Evolutionary conservation across 1,140 invertebrate species (phyloP).

Genomic region (Psilanteris sp.): DNA sequence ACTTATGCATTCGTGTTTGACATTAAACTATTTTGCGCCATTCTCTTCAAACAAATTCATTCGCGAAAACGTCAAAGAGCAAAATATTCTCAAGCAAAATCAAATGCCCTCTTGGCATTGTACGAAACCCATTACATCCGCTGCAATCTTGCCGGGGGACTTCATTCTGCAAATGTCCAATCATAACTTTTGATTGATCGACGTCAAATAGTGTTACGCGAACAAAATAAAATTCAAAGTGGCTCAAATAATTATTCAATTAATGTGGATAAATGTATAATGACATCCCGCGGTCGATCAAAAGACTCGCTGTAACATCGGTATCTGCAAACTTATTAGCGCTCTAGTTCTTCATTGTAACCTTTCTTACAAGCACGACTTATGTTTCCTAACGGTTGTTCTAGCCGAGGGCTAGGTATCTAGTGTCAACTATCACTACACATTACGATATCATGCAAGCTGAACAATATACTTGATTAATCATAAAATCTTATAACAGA

Average conservation of each 20-base stretch:
- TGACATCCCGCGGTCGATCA: conserved; percentile 48
- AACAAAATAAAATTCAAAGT: not conserved
- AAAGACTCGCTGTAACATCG: too few species aligned
- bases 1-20: too few species aligned
- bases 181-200: conserved; percentile 14
- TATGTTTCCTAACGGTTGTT: conserved; percentile 28
- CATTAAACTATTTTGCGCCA: too few species aligned
- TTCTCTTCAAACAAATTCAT: conserved; percentile 19
- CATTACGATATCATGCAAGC: conserved; percentile 30
- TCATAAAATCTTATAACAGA: conserved; percentile 51
- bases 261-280: conserved; percentile 13
- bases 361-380: conserved; percentile 23
- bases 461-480: conserved; percentile 43
- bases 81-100: conserved; percentile 25
- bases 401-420: conserved; percentile 26
- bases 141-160: conserved; percentile 13
- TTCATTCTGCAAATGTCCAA: conserved; percentile 6
- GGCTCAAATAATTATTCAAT: conserved; percentile 21
- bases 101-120: conserved; percentile 6
- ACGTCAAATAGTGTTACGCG: conserved; percentile 27
- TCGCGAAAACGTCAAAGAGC: conserved; percentile 27
- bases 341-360: conserved; percentile 51
- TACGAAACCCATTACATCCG: conserved; percentile 5
- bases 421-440: conserved; percentile 41
- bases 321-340: conserved; percentile 6